These are phyloP conservation scores for Junonia oenone DNA, from an alignment of 2,888 invertebrate genomes.

Conservation along the genomic window DNA sequence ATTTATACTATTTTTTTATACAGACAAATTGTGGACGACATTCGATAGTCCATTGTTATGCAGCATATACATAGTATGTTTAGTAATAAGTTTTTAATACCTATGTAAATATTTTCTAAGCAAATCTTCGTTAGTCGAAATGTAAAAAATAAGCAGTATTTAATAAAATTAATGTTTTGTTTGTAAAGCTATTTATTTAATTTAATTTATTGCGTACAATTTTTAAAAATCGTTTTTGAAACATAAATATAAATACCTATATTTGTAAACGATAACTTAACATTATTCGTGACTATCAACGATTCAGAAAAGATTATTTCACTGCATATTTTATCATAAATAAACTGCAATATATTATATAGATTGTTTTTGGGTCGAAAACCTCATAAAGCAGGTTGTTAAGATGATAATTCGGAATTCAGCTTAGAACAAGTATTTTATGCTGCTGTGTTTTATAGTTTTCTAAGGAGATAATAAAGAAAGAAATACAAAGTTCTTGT, in stretches of 20 bases:
- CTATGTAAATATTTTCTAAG: too few species aligned
- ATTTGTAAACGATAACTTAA: neutral
- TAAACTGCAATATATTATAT: constrained; percentile 30
- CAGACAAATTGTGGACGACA: constrained; percentile 24
- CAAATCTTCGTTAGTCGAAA: too few species aligned
- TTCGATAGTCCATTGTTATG: neutral
- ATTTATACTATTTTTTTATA: constrained; percentile 42
- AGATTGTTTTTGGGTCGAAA: constrained; percentile 36
- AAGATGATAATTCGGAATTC: constrained; percentile 9
- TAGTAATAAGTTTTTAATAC: neutral
- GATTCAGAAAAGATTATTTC: neutral
- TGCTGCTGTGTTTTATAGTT: neutral
- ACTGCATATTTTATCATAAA: constrained; percentile 6
- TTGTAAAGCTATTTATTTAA: too few species aligned
- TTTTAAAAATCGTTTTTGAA: neutral
- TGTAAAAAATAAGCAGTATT: too few species aligned
- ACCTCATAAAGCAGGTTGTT: constrained; percentile 37
- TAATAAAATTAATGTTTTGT: too few species aligned
- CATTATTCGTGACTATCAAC: neutral
- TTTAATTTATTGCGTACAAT: too few species aligned
- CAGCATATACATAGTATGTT: neutral
- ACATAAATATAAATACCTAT: too few species aligned
- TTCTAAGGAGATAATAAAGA: neutral
- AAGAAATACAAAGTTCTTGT: neutral
- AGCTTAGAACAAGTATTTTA: neutral